Base-by-base conservation (phyloP, 2,888 invertebrate genomes). In the Drosophila ustulata region DNA sequence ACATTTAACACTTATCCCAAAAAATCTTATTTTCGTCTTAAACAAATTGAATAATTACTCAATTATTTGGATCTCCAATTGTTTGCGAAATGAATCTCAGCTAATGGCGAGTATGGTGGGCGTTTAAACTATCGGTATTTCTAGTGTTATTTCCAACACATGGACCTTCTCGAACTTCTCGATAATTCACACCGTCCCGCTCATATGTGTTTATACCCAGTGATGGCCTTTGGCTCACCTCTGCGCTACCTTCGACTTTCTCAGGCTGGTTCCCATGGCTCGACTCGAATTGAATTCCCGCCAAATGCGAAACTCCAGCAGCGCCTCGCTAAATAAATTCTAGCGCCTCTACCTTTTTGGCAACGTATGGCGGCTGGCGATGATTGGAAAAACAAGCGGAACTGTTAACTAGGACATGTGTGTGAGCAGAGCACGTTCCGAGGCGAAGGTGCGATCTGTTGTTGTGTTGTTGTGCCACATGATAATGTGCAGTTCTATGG, bases 391-490 rank as follows among this genome's bases (percentile, higher is more conserved):
- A 84, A 73, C 85, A 82, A 78, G 68, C 71, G 63, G 51, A 23
- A 51, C 47, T 47, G 32, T 28, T 37, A 32, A 32, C 41, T 23
- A 45, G 52, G 69, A 77, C 70, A 73, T 75, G 69, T 76, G 74
- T 76, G 75, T 78, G 74, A 34, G 45, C 3, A 25, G 50, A 77
- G 61, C 87, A 85, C 82, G 87, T 82, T 82, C 84, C 69, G 88
- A 49, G 45, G 9, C 72, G 68, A 80, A 90, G 89, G 85, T 90
- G 90, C 82, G 87, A 83, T 70, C 62, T 64, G 18, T 28, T 2
- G 1, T 1, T 5, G 28, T 28, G 58, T 55, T 80, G 77, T 78
- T 81, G 73, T 80, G 81, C 82, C 90, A 89, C 81, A 89, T 87
- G 90, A 84, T 85, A 62, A 82, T 77, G 69, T 73, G 47, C 37